These are phyloP conservation scores for Rhopalosiphum padi DNA, from an alignment of 1,140 invertebrate species.

Conservation along the genomic window DNA sequence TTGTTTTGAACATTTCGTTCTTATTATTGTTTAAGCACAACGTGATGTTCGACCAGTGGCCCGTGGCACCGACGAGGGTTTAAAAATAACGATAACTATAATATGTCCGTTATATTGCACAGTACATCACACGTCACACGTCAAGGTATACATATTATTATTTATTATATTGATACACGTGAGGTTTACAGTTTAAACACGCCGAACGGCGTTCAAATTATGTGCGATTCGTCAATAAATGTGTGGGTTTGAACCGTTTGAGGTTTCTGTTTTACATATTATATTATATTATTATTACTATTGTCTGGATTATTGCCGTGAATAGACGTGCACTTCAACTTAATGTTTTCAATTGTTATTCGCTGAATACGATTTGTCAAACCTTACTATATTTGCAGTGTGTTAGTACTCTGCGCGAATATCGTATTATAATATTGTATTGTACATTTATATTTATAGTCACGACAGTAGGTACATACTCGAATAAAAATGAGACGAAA, in stretches of 20 bases:
- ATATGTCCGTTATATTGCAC: background rate
- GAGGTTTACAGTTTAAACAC: background rate
- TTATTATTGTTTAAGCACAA: too few relatives aligned
- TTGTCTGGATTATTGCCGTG: background rate
- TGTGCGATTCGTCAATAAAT: background rate
- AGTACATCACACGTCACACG: background rate
- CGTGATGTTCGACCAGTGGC: background rate
- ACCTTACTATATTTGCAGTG: background rate
- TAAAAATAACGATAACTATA: background rate
- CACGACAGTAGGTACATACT: background rate
- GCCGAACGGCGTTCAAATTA: background rate
- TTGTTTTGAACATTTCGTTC: too few relatives aligned
- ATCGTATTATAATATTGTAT: conserved; percentile 18
- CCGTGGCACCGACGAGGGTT: background rate
- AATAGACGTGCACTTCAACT: background rate
- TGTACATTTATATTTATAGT: conserved; percentile 9
- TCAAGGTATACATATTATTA: background rate
- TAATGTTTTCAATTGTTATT: conserved; percentile 13
- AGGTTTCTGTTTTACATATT: background rate
- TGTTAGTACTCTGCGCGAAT: background rate
- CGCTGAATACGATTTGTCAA: background rate
- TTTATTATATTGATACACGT: background rate
- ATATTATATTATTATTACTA: background rate
- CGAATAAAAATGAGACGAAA: background rate
- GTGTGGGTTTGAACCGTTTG: background rate